Conservation (phyloP, 2,888 invertebrate genomes). For the Amblyjoppa fuscipennis region DNA sequence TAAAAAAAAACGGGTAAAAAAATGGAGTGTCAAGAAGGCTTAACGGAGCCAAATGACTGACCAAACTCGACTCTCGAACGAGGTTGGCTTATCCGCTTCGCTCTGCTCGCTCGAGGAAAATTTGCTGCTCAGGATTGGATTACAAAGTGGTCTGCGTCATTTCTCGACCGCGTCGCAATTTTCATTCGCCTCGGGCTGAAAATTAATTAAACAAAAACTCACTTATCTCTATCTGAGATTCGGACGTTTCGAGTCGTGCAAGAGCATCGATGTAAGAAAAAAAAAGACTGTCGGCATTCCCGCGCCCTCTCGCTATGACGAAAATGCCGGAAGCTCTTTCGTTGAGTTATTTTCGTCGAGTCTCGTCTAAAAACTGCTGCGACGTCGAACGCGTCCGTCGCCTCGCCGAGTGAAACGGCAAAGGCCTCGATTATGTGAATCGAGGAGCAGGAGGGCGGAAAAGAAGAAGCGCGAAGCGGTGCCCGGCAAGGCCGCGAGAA, state of each 20-base stretch:
- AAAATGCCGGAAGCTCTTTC: constrained; percentile 41
- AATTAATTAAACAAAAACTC: background rate
- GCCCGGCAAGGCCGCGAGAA: background rate
- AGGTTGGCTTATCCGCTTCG: background rate
- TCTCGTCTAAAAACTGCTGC: constrained; percentile 15
- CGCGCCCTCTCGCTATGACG: background rate
- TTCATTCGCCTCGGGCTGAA: background rate
- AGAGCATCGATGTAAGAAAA: background rate
- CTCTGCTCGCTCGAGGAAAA: background rate
- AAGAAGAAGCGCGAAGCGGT: background rate
- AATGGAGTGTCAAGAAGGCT: background rate
- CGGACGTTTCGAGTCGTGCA: background rate
- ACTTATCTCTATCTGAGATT: background rate
- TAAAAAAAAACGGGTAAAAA: background rate
- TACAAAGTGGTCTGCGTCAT: background rate
- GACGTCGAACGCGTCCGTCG: constrained; percentile 10
- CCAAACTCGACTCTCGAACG: background rate
- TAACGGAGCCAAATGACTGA: background rate
- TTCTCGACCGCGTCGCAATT: background rate
- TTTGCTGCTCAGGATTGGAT: background rate
- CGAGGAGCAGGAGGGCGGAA: background rate
- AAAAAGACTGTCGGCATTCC: background rate
- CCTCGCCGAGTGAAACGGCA: constrained; percentile 43
- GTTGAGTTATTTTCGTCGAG: constrained; percentile 45
- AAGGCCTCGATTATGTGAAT: constrained; percentile 36